Evolutionary conservation across 2,113 vertebrate species (phyloP).

Genomic region (Callipepla californica): DNA sequence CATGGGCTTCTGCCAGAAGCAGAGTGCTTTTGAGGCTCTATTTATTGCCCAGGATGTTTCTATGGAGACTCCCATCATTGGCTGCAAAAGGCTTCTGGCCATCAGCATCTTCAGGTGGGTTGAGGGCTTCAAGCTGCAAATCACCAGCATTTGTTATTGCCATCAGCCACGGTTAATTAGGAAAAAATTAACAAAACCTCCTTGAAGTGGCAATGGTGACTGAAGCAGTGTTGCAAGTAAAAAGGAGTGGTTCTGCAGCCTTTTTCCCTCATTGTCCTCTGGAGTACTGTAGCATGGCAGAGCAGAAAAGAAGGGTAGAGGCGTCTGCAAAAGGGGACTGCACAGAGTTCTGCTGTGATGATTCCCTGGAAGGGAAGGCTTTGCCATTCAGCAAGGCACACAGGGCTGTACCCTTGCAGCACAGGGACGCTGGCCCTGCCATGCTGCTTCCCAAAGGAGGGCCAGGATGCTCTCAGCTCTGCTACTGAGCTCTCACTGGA

Average conservation of each 20-base stretch:
- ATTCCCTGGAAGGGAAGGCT: neutral
- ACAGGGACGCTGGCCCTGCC: neutral
- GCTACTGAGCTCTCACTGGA: neutral
- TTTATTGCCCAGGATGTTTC: constrained; percentile 62
- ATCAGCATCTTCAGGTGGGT: constrained; percentile 46
- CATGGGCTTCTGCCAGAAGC: neutral
- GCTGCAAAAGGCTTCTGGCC: constrained; percentile 45
- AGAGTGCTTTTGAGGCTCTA: neutral
- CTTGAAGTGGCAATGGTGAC: neutral
- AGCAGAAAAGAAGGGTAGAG: neutral
- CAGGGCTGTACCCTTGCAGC: neutral
- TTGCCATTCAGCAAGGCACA: neutral
- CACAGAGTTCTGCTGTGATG: neutral
- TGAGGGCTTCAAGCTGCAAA: neutral
- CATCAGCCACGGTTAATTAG: neutral
- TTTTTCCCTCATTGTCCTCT: neutral
- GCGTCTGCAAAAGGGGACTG: neutral
- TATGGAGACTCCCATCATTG: constrained; percentile 48
- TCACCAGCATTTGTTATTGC: neutral
- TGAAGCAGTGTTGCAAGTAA: neutral
- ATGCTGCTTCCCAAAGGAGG: neutral
- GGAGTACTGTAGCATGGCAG: neutral
- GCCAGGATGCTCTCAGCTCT: neutral
- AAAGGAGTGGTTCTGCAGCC: accelerated
- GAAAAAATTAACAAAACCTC: neutral